Percentiles rank a stretch among this genome's conserved stretches.
These are phyloP conservation scores for Boloria selene DNA, from an alignment of 2,888 invertebrate species.

Conservation along the genomic window DNA sequence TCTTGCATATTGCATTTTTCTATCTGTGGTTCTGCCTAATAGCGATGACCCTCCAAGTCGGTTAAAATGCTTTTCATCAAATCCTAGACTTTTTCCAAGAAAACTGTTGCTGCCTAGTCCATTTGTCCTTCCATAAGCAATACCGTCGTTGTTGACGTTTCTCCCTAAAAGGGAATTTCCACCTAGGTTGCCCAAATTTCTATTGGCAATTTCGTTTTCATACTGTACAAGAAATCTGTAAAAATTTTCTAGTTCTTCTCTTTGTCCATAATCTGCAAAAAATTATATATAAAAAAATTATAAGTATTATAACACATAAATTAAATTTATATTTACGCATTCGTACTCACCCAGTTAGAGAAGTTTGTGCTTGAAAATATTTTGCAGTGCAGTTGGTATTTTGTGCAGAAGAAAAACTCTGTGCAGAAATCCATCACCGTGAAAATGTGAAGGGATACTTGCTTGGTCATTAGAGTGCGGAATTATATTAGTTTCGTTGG, in stretches of 20 bases:
- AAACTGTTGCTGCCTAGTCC: slow-evolving; percentile 48
- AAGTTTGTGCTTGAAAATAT: slow-evolving; percentile 32
- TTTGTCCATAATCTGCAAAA: slow-evolving; percentile 68
- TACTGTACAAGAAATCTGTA: slow-evolving; percentile 61
- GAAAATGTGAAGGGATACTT: slow-evolving; percentile 29
- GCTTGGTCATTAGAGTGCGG: slow-evolving; percentile 20
- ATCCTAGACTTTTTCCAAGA: slow-evolving; percentile 50
- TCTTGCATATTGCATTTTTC: slow-evolving; percentile 44
- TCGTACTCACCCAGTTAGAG: slow-evolving; percentile 35
- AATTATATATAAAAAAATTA: slow-evolving; percentile 27
- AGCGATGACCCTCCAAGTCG: slow-evolving; percentile 45
- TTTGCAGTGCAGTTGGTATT: slow-evolving; percentile 32
- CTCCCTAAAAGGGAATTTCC: slow-evolving; percentile 50
- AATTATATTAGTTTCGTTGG: slow-evolving; percentile 19
- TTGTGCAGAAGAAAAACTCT: slow-evolving; percentile 33
- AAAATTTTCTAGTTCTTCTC: slow-evolving; percentile 63
- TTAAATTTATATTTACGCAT: slow-evolving; percentile 10
- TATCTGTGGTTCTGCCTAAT: slow-evolving; percentile 43
- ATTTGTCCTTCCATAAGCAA: slow-evolving; percentile 45
- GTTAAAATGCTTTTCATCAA: slow-evolving; percentile 39
- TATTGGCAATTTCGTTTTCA: slow-evolving; percentile 52
- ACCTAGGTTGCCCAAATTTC: slow-evolving; percentile 47
- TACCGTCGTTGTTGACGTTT: slow-evolving; percentile 53
- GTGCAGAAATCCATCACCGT: slow-evolving; percentile 40
- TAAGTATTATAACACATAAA: background rate